These are phyloP conservation scores for Melanogrammus aeglefinus DNA, from an alignment of 2,797 vertebrate species.

Conservation along the genomic window DNA sequence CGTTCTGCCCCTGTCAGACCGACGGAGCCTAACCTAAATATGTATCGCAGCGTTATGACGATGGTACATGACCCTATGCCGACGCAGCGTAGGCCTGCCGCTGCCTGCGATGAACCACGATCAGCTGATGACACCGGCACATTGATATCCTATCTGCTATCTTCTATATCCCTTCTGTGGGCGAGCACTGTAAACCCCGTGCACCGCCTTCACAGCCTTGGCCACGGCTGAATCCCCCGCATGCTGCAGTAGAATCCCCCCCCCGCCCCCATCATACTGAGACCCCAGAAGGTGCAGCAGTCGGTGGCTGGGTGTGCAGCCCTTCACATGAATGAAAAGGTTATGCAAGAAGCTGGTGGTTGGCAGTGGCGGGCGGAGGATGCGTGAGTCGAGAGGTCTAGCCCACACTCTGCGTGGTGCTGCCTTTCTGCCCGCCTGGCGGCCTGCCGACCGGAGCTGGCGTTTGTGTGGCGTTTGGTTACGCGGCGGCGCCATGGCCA, in stretches of 20 bases:
- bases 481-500: constrained; percentile 41
- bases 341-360: constrained; percentile 30
- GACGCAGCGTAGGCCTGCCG: background rate
- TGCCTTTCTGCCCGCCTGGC: constrained; percentile 32
- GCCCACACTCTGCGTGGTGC: constrained; percentile 25
- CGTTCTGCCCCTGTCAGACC: background rate
- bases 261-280: background rate
- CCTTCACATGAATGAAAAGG: constrained; percentile 49
- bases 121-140: background rate
- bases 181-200: background rate
- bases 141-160: background rate
- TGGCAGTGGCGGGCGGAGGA: constrained; percentile 44
- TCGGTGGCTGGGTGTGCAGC: constrained; percentile 16
- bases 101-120: background rate
- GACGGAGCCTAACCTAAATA: background rate
- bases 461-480: constrained; percentile 37
- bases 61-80: background rate
- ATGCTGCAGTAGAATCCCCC: background rate
- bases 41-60: background rate
- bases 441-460: constrained; percentile 36
- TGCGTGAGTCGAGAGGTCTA: constrained; percentile 45
- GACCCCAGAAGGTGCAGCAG: constrained; percentile 40
- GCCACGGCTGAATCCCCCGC: background rate
- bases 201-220: background rate
- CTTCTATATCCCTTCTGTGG: background rate